Conservation (phyloP, 2,797 vertebrate species). For the Epinephelus coioides region DNA sequence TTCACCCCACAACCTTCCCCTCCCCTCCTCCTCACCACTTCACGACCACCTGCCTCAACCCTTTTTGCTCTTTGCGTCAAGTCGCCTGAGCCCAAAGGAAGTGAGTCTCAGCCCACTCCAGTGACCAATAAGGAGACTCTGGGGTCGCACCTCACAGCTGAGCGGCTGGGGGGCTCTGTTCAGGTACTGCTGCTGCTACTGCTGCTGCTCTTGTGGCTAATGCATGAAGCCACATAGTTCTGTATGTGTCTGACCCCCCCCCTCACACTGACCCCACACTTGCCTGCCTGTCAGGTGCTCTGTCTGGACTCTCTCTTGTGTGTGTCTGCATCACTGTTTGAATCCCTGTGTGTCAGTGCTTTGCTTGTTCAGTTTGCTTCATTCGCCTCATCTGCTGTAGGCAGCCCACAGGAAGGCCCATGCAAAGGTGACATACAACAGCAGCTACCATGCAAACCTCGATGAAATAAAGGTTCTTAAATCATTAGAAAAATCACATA, state of each 20-base stretch:
- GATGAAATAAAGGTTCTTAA: slow-evolving; percentile 1
- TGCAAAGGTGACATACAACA: slow-evolving; percentile 47
- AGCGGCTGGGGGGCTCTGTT: slow-evolving; percentile 93
- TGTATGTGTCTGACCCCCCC: slow-evolving; percentile 49
- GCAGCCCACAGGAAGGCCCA: slow-evolving; percentile 47
- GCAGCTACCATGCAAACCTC: slow-evolving; percentile 30
- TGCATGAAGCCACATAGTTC: slow-evolving; percentile 77
- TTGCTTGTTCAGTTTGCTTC: slow-evolving; percentile 50
- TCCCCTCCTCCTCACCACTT: slow-evolving; percentile 33
- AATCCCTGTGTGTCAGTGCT: slow-evolving; percentile 49
- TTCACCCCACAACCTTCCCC: slow-evolving; percentile 11
- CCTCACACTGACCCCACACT: slow-evolving; percentile 38
- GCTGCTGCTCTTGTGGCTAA: slow-evolving; percentile 74
- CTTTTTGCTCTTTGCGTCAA: slow-evolving; percentile 86
- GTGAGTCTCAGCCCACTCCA: slow-evolving; percentile 92
- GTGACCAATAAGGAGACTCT: slow-evolving; percentile 92
- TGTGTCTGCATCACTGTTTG: slow-evolving; percentile 52
- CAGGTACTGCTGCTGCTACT: slow-evolving; percentile 90
- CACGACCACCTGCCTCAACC: slow-evolving; percentile 72
- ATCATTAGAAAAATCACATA: background rate
- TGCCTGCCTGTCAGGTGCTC: slow-evolving; percentile 46
- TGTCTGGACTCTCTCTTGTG: slow-evolving; percentile 35
- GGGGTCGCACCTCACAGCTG: slow-evolving; percentile 92
- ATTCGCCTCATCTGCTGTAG: slow-evolving; percentile 56
- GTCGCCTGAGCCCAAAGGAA: slow-evolving; percentile 93